Evolutionary conservation across 2,888 invertebrate genomes (phyloP).

Genomic region (Augiades crinisus): DNA sequence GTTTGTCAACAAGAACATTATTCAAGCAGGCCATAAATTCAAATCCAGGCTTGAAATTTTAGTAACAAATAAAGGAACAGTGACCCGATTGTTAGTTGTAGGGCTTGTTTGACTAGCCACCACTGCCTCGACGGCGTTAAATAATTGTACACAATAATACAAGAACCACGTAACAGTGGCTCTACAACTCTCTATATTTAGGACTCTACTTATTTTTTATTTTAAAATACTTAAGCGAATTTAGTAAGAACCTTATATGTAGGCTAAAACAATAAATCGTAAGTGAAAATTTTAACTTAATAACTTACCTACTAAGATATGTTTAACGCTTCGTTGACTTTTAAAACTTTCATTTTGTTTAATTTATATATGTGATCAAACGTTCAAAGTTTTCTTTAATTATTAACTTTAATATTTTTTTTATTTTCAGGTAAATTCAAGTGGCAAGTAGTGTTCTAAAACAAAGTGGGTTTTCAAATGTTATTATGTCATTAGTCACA

Average conservation of each 20-base stretch:
- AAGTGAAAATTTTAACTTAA: no score
- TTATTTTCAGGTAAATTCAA: conserved; percentile 13
- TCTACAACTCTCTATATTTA: background rate
- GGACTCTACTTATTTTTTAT: no score
- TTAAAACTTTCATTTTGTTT: no score
- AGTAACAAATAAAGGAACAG: conserved; percentile 10
- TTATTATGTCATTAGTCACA: conserved; percentile 6
- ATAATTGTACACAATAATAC: conserved; percentile 3
- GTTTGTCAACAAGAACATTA: no score
- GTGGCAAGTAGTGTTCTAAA: background rate
- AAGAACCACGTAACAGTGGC: background rate
- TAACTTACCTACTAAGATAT: no score
- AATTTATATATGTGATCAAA: no score
- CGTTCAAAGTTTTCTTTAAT: background rate
- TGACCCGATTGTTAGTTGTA: conserved; percentile 14
- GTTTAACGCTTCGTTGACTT: background rate
- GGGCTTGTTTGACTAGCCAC: conserved; percentile 22
- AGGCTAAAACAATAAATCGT: no score
- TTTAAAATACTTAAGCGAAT: no score
- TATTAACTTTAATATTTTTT: background rate
- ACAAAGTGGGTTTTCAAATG: background rate
- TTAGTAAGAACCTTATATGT: no score
- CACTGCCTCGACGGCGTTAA: background rate
- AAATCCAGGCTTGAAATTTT: conserved; percentile 1
- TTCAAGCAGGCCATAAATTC: background rate